Conservation (phyloP, 2,113 vertebrate genomes). For the Oncorhynchus clarkii region DNA sequence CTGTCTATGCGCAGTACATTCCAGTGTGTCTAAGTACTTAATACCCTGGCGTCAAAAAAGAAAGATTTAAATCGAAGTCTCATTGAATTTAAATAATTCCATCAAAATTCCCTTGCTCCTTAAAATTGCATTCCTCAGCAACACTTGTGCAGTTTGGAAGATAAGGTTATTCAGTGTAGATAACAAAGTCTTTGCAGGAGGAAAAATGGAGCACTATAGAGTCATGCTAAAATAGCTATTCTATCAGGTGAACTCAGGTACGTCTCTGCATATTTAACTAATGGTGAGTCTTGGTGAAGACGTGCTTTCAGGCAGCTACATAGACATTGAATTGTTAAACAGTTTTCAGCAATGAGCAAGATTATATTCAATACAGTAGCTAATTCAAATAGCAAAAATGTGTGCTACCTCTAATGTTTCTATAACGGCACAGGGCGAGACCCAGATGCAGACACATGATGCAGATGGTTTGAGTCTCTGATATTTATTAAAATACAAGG, state of each 20-base stretch:
- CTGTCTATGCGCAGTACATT: not conserved
- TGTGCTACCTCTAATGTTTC: not conserved
- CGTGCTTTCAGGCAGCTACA: not conserved
- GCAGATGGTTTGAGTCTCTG: too few species aligned
- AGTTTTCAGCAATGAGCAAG: not conserved
- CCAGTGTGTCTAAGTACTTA: not conserved
- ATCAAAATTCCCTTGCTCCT: conserved; percentile 41
- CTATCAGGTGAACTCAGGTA: conserved; percentile 39
- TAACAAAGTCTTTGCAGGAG: conserved; percentile 47
- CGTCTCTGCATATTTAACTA: not conserved
- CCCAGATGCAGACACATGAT: too few species aligned
- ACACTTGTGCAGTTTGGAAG: conserved; percentile 33
- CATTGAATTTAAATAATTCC: conserved; percentile 51
- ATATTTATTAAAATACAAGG: too few species aligned
- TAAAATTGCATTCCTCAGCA: conserved; percentile 54
- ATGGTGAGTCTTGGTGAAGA: conserved; percentile 16
- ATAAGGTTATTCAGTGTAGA: conserved; percentile 51
- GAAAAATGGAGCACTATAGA: conserved; percentile 15
- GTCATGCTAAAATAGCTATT: conserved; percentile 15
- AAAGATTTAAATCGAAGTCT: conserved; percentile 37
- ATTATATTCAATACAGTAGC: not conserved
- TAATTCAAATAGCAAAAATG: not conserved
- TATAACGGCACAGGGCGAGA: too few species aligned
- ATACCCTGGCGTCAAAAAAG: conserved; percentile 10
- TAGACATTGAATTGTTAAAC: not conserved